A percentile compares a stretch with the other conserved stretches of the same genome.
Conservation (phyloP, 2,888 invertebrate species). For the Leistus spinibarbis region DNA sequence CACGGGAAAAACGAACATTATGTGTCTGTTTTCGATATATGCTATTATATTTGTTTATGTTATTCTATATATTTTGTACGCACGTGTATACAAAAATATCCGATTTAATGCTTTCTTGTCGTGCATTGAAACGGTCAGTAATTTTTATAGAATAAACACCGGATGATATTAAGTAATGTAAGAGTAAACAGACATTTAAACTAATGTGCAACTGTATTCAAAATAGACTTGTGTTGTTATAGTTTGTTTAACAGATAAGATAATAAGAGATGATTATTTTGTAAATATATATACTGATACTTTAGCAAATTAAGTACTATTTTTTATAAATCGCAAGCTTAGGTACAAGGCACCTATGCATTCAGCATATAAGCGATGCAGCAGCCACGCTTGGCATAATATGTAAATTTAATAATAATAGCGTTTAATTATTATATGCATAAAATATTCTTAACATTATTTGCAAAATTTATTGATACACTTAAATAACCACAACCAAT, state of each 20-base stretch:
- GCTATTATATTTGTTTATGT: not conserved
- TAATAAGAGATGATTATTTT: conserved; percentile 4
- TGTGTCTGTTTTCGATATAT: not conserved
- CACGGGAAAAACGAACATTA: not conserved
- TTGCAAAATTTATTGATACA: too few species aligned
- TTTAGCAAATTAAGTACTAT: not conserved
- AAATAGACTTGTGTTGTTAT: not conserved
- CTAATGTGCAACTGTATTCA: not conserved
- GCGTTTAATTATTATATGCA: too few species aligned
- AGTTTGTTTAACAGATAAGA: not conserved
- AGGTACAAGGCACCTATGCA: too few species aligned
- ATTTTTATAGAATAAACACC: not conserved
- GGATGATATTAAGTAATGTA: not conserved
- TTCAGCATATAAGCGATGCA: too few species aligned
- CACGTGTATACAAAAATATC: not conserved
- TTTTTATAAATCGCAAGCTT: too few species aligned
- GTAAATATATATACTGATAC: not conserved
- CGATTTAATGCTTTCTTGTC: not conserved
- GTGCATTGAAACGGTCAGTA: not conserved
- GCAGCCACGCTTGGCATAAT: too few species aligned
- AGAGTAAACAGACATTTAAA: not conserved
- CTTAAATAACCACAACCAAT: too few species aligned
- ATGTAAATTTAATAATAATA: too few species aligned
- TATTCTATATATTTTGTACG: not conserved
- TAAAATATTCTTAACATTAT: too few species aligned